A percentile compares a stretch with the other conserved stretches of the same genome.
These are phyloP conservation scores for Actinernus sp. DNA, from an alignment of 92 coral and sea anemone species.

Conservation along the genomic window DNA sequence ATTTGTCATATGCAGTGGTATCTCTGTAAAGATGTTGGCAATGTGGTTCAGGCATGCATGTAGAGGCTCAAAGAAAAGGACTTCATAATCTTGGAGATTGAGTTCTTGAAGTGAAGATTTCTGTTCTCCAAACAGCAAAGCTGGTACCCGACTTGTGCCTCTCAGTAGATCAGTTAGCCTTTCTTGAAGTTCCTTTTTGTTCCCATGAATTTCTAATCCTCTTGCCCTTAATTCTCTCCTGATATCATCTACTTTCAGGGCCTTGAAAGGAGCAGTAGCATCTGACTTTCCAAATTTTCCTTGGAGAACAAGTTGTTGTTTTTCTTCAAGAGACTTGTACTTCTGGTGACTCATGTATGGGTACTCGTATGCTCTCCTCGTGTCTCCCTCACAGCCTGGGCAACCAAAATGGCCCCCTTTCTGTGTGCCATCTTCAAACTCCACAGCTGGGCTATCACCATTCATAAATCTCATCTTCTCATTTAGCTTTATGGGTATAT, in stretches of 20 bases:
- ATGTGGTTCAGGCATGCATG: slow-evolving; percentile 29
- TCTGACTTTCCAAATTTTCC: slow-evolving; percentile 4
- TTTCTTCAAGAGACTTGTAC: slow-evolving; percentile 1
- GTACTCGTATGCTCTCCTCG: not conserved
- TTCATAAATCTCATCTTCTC: slow-evolving; percentile 26
- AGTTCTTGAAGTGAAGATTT: not conserved
- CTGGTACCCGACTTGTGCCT: slow-evolving; percentile 10
- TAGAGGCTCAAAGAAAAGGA: slow-evolving; percentile 26
- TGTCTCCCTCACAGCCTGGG: slow-evolving; percentile 12
- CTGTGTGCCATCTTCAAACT: slow-evolving; percentile 16
- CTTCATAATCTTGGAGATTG: slow-evolving; percentile 23
- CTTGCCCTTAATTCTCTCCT: slow-evolving; percentile 14
- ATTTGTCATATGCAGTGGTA: slow-evolving; percentile 28
- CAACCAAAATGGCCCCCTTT: slow-evolving; percentile 25
- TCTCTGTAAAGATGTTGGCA: slow-evolving; percentile 5
- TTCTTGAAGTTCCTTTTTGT: not conserved
- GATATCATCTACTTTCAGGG: slow-evolving; percentile 13
- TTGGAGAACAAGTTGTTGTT: not conserved
- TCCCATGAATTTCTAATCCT: not conserved
- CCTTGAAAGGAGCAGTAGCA: slow-evolving; percentile 6
- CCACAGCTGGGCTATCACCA: slow-evolving; percentile 33
- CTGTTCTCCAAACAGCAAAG: not conserved
- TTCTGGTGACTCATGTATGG: slow-evolving; percentile 3
- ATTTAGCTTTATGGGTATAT: too few species aligned
- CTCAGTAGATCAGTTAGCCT: slow-evolving; percentile 1